Evolutionary conservation across 2,113 vertebrate genomes (phyloP), one percentile per base, ranked within the genome.

Genomic region (Corythaeola cristata): DNA sequence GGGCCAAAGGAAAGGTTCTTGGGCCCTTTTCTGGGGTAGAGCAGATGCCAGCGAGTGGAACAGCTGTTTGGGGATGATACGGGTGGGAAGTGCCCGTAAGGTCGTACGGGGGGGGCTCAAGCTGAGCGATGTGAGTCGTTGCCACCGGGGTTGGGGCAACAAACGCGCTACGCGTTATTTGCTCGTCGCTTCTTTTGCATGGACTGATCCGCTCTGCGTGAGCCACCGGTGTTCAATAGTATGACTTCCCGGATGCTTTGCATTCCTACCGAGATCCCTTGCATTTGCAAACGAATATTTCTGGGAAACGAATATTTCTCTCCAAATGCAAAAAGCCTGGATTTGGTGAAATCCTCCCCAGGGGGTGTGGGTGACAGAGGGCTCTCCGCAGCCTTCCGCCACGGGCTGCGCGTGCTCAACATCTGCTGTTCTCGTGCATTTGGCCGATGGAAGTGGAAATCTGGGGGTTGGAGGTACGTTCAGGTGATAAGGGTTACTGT

Each of bases 321-420:
- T 44, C 58, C 55, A 6, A 27, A n/a, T 1, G 5, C 64, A 64
- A 27, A 71, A 58, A 58, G 35, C 69, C 15, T 30, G 90, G 73
- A 39, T 90, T 72, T 72, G 79, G 76, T n/a, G 9, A 17, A 81
- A 53, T 49, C n/a, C 33, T 67, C 76, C 27, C 37, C 3, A 0
- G n/a, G 72, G 64, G 59, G 12, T 6, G 52, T 1, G 16, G 82
- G 8, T 15, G 22, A 41, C 3, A 6, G 50, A 20, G 53, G 71
- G 67, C 59, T 82, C 41, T 39, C 60, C 6, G 76, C 15, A 6
- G 41, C 62, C 39, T 16, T 3, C 4, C 9, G 18, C 10, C 20
- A 2, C 5, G 0, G 0, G 7, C 20, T 7, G 67, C 16, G 0
- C 0, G 2, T 33, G 41, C 60, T 7, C 22, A 12, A 22, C 35